Evolutionary conservation across 1,140 invertebrate species (phyloP), one percentile per base, ranked within the genome.

Genomic region (Drosophila asahinai): DNA sequence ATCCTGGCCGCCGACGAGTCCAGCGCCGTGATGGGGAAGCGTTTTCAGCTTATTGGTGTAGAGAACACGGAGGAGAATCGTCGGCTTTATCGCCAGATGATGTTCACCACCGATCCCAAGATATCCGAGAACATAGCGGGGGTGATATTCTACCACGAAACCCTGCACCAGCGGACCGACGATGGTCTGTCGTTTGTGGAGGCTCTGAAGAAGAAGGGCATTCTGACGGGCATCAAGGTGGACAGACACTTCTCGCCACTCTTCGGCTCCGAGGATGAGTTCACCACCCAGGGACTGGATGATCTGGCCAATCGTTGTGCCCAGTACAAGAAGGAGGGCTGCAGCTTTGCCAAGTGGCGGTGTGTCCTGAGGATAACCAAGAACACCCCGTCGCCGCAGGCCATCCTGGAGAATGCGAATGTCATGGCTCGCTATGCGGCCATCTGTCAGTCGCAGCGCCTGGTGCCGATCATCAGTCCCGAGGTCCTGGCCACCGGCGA

Each of bases 281-380:
- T 95, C 93, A 99, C 99, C 57, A 99, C 99, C 19, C 99, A 99
- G 94, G 98, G 95, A 93, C 94, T 99, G 59, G 99, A 99, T 93
- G 97, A 99, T 91, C 94, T 99, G 81, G 96, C 96, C 67, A 96
- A 97, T 84, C 96, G 99, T 60, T 99, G 98, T 93, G 97, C 98
- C 49, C 97, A 99, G 93, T 99, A 99, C 95, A 99, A 99, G 93
- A 99, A 99, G 93, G 97, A 99, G 87, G 99, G 99, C 19, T 99
- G 98, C 92, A 96, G 98, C 79, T 99, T 99, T 93, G 98, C 99
- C 84, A 99, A 99, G 92, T 99, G 99, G 99, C 95, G 99, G 84
- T 99, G 97, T 93, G 98, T 99, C 1, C 94, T 99, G 52, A 99
- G 99, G 93, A 99, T 99, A 91, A 96, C 95, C 57, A 95, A 96